Conservation (phyloP, 2,888 invertebrate species). For the Pammene fasciana region DNA sequence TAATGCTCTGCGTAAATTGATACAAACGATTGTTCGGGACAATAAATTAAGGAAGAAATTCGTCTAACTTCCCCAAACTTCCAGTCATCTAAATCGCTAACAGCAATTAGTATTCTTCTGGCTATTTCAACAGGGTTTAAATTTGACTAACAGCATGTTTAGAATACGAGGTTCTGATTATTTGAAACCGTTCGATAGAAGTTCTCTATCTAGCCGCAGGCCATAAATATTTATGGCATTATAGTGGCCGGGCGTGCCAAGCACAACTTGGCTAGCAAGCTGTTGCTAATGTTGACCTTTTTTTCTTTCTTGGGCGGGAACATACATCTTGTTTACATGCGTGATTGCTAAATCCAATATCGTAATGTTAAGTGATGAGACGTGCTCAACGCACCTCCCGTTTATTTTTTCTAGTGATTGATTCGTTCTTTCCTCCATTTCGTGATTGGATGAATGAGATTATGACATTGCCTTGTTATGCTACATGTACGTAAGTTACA, state of each 20-base stretch:
- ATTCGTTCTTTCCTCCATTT: conserved; percentile 16
- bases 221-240: conserved; percentile 58
- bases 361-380: conserved; percentile 32
- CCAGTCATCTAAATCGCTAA: not conserved
- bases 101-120: not conserved
- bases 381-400: conserved; percentile 23
- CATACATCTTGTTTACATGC: conserved; percentile 36
- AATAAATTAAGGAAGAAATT: conserved; percentile 44
- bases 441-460: conserved; percentile 15
- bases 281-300: conserved; percentile 41
- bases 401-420: conserved; percentile 18
- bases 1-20: conserved; percentile 60
- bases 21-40: conserved; percentile 63
- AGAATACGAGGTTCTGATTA: not conserved
- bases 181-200: conserved; percentile 49
- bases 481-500: not conserved
- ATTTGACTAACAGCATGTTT: not conserved
- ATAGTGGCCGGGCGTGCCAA: conserved; percentile 52
- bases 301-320: conserved; percentile 28
- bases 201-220: conserved; percentile 50
- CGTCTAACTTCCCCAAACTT: not conserved
- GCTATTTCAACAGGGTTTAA: not conserved
- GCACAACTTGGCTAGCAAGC: conserved; percentile 50
- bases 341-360: conserved; percentile 39
- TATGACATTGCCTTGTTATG: not conserved